These are phyloP conservation scores for Porites australiensis DNA, from an alignment of 64 coral and sea anemone genomes.

Conservation along the genomic window DNA sequence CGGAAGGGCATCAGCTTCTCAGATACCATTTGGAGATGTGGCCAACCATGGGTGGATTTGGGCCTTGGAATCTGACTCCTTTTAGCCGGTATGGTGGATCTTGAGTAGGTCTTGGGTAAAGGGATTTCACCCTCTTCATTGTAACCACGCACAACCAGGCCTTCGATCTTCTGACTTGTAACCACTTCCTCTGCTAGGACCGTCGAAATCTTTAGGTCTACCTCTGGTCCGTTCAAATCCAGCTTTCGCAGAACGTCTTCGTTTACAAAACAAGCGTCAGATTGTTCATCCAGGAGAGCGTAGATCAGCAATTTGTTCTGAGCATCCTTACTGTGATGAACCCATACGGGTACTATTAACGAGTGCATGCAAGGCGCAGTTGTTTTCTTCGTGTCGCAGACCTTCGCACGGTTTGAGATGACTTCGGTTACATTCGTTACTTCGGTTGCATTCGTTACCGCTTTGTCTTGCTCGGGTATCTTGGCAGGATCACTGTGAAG, in stretches of 20 bases:
- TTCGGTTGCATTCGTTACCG: not conserved
- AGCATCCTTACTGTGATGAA: constrained; percentile 11
- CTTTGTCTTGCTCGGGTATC: not conserved
- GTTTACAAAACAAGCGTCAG: not conserved
- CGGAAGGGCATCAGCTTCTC: not conserved
- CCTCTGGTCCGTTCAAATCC: not conserved
- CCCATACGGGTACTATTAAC: not conserved
- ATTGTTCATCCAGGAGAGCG: not conserved
- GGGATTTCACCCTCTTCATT: not conserved
- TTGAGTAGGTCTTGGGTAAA: too few species aligned
- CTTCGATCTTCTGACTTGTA: constrained; percentile 4
- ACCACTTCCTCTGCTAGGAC: constrained; percentile 10
- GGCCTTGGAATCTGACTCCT: constrained; percentile 16
- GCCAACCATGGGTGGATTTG: not conserved
- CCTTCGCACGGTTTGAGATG: not conserved
- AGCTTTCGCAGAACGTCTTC: not conserved
- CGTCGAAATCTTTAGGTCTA: not conserved
- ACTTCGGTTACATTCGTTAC: not conserved
- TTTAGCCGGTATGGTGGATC: constrained; percentile 4
- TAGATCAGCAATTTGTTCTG: constrained; percentile 2
- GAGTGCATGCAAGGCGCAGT: constrained; percentile 2
- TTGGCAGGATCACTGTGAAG: not conserved
- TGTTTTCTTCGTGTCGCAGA: not conserved
- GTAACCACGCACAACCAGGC: too few species aligned
- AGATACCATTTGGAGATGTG: constrained; percentile 14